Base-by-base conservation (phyloP, 2,888 invertebrate genomes). In the Chymomyza fuscimana region DNA sequence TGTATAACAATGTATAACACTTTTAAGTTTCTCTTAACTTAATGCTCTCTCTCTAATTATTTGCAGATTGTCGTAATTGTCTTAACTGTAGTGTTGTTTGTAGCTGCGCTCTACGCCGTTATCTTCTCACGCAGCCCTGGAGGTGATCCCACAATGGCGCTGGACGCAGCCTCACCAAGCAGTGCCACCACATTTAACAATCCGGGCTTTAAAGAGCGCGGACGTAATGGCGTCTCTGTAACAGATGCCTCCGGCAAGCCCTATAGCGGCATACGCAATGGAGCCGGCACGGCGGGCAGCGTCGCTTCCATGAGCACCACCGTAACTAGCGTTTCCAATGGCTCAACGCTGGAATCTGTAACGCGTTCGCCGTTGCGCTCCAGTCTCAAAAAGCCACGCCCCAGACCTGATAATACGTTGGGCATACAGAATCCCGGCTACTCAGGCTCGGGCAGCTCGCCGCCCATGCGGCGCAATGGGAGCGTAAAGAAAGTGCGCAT, bases 401-500 rank as follows among this genome's bases (percentile, higher is more conserved):
- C 90, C 0, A 71, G 85, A 6, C 91, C 90, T 0, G 93, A 93
- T 74, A 93, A 93, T n/a, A 94, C 94, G 19, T 92, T 96, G 70
- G 97, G 97, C 10, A 97, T 97, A 73, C 97, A 96, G 83, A 97
- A 97, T 93, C 97, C 97, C 0, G 95, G 95, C 25, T 92, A 92
- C 68, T 91, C 92, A 1, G 94, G 94, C 84, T 96, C 96, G 0
- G 95, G 96, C 2, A 95, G 96, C 79, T 97, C 97, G 16, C 97
- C 97, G 0, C 95, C 96, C 0, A 93, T 97, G 72, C 95, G 95
- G 63, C 93, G 97, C 67, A 97, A 97, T 84, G 97, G 96, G 0
- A 97, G 97, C 88, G 95, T 96, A 89, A 97, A 97, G 91, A 97
- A 97, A 93, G 97, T 97, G 72, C 94, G 97, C 74, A 97, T 97